Conservation (phyloP, 2,888 invertebrate species). For the Drosophila ezoana region DNA sequence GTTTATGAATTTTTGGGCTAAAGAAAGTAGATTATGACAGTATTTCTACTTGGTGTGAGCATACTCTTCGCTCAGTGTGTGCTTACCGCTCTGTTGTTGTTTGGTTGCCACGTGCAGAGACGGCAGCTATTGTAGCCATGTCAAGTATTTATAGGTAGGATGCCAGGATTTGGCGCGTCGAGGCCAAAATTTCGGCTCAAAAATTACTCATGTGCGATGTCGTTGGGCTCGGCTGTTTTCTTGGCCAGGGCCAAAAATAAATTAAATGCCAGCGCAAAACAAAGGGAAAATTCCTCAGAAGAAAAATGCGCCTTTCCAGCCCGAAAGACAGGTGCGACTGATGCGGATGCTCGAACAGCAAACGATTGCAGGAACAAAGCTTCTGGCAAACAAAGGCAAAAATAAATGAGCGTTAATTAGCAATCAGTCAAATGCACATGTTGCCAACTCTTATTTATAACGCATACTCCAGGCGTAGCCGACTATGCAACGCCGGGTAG, state of each 20-base stretch:
- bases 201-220: conserved; percentile 57
- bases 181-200: conserved; percentile 51
- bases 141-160: conserved; percentile 76
- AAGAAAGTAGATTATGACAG: no score
- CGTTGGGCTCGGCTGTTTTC: conserved; percentile 13
- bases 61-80: not conserved
- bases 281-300: conserved; percentile 63
- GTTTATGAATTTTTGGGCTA: no score
- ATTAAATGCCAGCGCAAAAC: conserved; percentile 72
- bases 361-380: conserved; percentile 7
- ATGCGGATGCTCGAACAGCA: conserved; percentile 2
- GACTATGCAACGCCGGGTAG: not conserved
- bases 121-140: conserved; percentile 70
- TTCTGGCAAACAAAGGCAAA: conserved; percentile 54
- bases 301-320: conserved; percentile 51
- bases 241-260: conserved; percentile 64
- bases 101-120: conserved; percentile 34
- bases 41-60: not conserved
- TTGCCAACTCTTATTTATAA: conserved; percentile 35
- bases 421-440: conserved; percentile 70
- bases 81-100: not conserved
- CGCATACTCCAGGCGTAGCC: conserved; percentile 4
- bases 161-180: conserved; percentile 64
- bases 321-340: conserved; percentile 32
- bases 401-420: conserved; percentile 73